phyloP scores from a whole-genome alignment of 2,888 invertebrate genomes.

The Gastrophysa polygoni region DNA sequence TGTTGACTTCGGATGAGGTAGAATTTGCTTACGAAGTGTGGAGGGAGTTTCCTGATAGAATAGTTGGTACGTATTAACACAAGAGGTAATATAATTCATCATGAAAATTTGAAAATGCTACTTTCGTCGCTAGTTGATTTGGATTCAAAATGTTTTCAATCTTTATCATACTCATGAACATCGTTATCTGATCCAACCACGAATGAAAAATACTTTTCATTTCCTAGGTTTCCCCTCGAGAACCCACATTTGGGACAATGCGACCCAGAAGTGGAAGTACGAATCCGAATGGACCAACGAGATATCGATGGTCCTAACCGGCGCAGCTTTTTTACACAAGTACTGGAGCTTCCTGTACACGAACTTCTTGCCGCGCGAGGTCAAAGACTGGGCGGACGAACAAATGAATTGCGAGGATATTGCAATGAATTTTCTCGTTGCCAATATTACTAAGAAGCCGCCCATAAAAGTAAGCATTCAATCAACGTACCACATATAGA shows the following conservation, averaged over 20 bases:
- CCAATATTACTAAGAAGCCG: constrained; percentile 90
- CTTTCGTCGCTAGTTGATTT: too few relatives aligned
- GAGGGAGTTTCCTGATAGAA: constrained; percentile 95
- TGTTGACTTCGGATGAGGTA: constrained; percentile 94
- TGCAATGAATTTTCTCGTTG: constrained; percentile 96
- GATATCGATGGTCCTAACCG: constrained; percentile 95
- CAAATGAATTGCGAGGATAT: constrained; percentile 98
- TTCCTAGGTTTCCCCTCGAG: constrained; percentile 86
- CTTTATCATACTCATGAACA: too few relatives aligned
- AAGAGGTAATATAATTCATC: too few relatives aligned
- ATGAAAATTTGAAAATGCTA: too few relatives aligned
- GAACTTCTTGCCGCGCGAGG: constrained; percentile 81
- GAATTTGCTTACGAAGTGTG: constrained; percentile 95
- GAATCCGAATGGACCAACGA: constrained; percentile 98
- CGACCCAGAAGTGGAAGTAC: constrained; percentile 85
- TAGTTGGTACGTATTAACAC: constrained; percentile 67
- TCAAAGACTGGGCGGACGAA: constrained; percentile 89
- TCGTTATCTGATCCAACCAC: too few relatives aligned
- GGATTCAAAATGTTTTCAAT: too few relatives aligned
- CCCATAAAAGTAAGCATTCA: constrained; percentile 83
- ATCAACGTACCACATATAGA: too few relatives aligned
- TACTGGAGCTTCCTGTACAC: constrained; percentile 96
- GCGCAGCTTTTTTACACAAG: constrained; percentile 97
- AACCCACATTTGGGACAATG: constrained; percentile 92
- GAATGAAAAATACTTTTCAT: not conserved